Evolutionary conservation across 1,140 invertebrate species (phyloP), one percentile per base, ranked within the genome.

Genomic region (Spodoptera frugiperda): DNA sequence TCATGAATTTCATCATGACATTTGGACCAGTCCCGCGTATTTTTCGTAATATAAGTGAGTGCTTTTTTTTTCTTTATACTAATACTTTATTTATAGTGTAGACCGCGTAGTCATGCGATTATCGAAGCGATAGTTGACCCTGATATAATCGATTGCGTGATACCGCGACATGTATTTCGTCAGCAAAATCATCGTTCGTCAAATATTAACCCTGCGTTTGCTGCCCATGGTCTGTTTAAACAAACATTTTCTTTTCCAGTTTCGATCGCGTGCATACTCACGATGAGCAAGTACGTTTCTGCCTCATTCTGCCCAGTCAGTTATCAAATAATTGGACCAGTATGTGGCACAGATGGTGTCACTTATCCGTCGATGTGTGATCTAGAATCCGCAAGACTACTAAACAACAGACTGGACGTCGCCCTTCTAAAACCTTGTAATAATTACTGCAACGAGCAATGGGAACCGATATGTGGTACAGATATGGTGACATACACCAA

Each of bases 321-420:
- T 33, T 74, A 59, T 15, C 71, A 61, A 59, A 74, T 74, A 48
- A 65, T 70, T 15, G 63, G 44, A 3, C 70, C 81, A 15, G 76
- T 84, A 11, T 83, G 83, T 21, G 83, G 79, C 14, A 84, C 54
- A 4, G 81, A 84, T 44, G 78, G 78, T 9, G 49, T 49, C 5
- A 84, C 83, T 1, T 84, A 84, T 30, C 15, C 67, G 14, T 67
- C 63, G 15, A 79, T 82, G 21, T 84, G 83, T 71, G 76, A 80
- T 54, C 74, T 80, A 19, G 73, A 82, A 61, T 49, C 49, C 3
- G 68, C 73, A 1, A 76, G 67, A 33, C 55, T 59, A 5, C 11
- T 73, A 6, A 25, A 73, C 44, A 46, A 59, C n/a, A 30, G 25
- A 33, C 11, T 73, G 30, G 54, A 73, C 21, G 46, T 73, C 6